Evolutionary conservation across 2,888 invertebrate genomes (phyloP).

Genomic region (Drepana falcataria): DNA sequence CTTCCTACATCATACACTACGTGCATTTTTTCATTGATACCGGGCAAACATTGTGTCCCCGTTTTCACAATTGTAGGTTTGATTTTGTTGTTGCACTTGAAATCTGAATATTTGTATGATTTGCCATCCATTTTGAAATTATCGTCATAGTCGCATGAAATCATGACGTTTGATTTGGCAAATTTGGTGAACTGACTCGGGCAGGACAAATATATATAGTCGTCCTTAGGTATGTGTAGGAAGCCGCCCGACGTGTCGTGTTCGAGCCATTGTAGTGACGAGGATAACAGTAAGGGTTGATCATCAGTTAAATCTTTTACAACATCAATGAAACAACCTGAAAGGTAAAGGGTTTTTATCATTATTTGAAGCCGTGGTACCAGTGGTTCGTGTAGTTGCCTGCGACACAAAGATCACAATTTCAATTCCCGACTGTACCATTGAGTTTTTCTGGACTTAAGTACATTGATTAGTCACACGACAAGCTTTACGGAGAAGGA

Average conservation of each 20-base stretch:
- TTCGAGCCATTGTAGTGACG: conserved; percentile 16
- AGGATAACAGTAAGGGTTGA: conserved; percentile 30
- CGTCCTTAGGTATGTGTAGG: conserved; percentile 25
- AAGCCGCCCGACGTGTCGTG: conserved; percentile 20
- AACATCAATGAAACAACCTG: conserved; percentile 43
- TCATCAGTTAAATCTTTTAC: conserved; percentile 21
- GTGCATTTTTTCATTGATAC: conserved; percentile 25
- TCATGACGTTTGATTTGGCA: conserved; percentile 12
- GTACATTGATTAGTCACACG: too few species aligned
- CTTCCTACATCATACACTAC: conserved; percentile 26
- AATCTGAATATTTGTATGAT: conserved; percentile 25
- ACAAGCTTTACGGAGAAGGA: too few species aligned
- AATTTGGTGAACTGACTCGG: conserved; percentile 25
- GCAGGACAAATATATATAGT: conserved; percentile 30
- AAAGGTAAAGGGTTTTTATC: conserved; percentile 10
- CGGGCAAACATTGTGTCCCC: conserved; percentile 18
- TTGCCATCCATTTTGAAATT: conserved; percentile 22
- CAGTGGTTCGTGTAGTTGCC: too few species aligned
- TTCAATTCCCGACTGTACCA: too few species aligned
- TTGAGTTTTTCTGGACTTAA: too few species aligned
- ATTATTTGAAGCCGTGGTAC: neutral
- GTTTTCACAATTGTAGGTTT: conserved; percentile 18
- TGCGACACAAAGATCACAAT: too few species aligned
- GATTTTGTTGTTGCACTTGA: conserved; percentile 32
- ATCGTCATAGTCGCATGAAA: conserved; percentile 27